Base-by-base conservation (phyloP, 2,888 invertebrate species). In the Lottia gigantea region DNA sequence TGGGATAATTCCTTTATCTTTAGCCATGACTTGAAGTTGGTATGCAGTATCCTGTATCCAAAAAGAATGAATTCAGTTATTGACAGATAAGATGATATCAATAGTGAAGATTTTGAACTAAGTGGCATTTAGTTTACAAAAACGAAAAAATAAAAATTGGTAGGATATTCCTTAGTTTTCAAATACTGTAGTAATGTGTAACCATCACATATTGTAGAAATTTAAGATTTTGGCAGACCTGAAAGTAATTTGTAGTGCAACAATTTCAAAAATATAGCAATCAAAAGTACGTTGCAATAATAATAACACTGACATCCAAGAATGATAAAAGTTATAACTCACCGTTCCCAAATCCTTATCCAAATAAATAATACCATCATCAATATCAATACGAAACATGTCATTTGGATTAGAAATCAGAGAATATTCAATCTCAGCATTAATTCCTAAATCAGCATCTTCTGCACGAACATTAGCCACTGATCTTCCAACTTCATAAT, bases 1-100 rank as follows among this genome's bases (percentile, higher is more conserved):
- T 91, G 95, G 94, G 90, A 95, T 95, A 91, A 93, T 94, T 90
- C 97, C 97, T 92, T 95, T 95, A 92, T 98, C 98, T 93, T 95
- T 94, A 91, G 97, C 97, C 93, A 95, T 95, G 91, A 97, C 97
- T 92, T 95, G 95, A 93, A 97, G 71, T 23, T 66, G 61, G 12
- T 65, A 70, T n/a, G 31, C 11, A 7, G 19, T 19, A 23, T 64
- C 19, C 70, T 70, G 61, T 47, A 64, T 65, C 11, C 16, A 63
- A 55, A 55, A 23, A 40, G 8, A 40, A 40, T 8, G 11, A 6
- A 8, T 40, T 40, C 11, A 40, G 40, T 40, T 8, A 40, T 11
- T 11, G 40, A 40, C 40, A 40, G 8, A 8, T 40, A 1, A 8
- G 11, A 40, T 40, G n/a, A n/a, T n/a, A n/a, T n/a, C n/a, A n/a